Evolutionary conservation across 2,888 invertebrate species (phyloP).

Genomic region (Subacronicta megacephala): DNA sequence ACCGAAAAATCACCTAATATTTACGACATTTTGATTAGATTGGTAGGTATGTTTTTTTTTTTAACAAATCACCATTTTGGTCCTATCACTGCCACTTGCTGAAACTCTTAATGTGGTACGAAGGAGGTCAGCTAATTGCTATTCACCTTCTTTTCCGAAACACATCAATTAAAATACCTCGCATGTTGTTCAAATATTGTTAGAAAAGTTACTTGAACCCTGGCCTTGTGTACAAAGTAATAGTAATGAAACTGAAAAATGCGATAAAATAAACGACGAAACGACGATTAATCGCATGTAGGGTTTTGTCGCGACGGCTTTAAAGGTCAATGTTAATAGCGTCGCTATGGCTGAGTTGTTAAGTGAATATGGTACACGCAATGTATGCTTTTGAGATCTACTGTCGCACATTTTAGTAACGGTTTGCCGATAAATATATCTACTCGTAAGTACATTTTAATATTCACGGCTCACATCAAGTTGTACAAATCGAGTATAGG

Average conservation of each 20-base stretch:
- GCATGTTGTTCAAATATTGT: not conserved
- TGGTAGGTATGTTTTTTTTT: too few relatives aligned
- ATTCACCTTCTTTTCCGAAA: too few relatives aligned
- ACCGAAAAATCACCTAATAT: too few relatives aligned
- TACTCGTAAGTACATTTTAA: too few relatives aligned
- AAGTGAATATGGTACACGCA: constrained; percentile 11
- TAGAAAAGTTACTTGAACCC: constrained; percentile 29
- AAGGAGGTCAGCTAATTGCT: too few relatives aligned
- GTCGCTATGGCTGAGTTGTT: constrained; percentile 11
- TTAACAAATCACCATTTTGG: too few relatives aligned
- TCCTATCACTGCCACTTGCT: too few relatives aligned
- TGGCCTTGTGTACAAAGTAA: constrained; percentile 3
- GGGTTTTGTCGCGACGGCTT: constrained; percentile 32
- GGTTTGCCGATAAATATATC: too few relatives aligned
- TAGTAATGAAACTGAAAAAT: constrained; percentile 10
- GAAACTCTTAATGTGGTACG: too few relatives aligned
- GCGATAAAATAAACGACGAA: constrained; percentile 13
- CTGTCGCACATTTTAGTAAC: not conserved
- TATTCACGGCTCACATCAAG: too few relatives aligned
- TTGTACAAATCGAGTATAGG: too few relatives aligned
- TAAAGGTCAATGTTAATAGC: constrained; percentile 61
- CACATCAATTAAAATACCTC: not conserved
- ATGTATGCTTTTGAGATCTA: not conserved
- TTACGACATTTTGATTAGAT: too few relatives aligned
- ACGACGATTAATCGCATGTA: constrained; percentile 34